Evolutionary conservation across 2,888 invertebrate species (phyloP).

Genomic region (Apodemia mormo): DNA sequence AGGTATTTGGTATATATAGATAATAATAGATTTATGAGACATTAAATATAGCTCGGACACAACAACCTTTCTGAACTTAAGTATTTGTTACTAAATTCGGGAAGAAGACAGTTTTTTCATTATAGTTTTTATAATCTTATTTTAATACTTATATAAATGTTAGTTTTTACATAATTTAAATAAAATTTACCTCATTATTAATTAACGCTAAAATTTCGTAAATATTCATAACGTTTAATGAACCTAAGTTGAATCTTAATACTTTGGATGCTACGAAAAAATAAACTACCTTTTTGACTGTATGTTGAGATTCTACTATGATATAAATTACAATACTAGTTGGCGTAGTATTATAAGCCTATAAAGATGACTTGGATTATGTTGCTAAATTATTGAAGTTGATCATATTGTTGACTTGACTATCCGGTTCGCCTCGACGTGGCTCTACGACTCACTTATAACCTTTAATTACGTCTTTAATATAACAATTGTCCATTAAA

Average conservation of each 20-base stretch:
- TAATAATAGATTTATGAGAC: not conserved
- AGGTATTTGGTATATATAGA: not conserved
- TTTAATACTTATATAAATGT: no score
- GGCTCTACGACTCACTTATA: constrained; percentile 1
- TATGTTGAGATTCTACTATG: not conserved
- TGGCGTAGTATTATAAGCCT: not conserved
- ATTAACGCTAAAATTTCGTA: no score
- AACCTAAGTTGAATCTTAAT: not conserved
- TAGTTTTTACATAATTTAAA: not conserved
- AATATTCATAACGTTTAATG: not conserved
- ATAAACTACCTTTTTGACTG: not conserved
- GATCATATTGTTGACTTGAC: not conserved
- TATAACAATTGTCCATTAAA: constrained; percentile 11
- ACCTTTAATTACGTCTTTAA: constrained; percentile 14
- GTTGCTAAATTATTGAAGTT: not conserved
- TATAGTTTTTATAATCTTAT: no score
- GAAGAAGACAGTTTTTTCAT: no score
- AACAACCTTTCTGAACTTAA: no score
- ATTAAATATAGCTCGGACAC: not conserved
- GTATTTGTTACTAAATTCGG: no score
- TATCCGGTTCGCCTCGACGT: not conserved
- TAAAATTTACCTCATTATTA: not conserved
- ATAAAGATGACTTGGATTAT: not conserved
- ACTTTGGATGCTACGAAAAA: not conserved
- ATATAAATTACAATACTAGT: not conserved